Percentiles rank a stretch among this genome's conserved stretches.
These are phyloP conservation scores for Aplodontia rufa DNA, from an alignment of 2,113 vertebrate genomes.

Conservation along the genomic window DNA sequence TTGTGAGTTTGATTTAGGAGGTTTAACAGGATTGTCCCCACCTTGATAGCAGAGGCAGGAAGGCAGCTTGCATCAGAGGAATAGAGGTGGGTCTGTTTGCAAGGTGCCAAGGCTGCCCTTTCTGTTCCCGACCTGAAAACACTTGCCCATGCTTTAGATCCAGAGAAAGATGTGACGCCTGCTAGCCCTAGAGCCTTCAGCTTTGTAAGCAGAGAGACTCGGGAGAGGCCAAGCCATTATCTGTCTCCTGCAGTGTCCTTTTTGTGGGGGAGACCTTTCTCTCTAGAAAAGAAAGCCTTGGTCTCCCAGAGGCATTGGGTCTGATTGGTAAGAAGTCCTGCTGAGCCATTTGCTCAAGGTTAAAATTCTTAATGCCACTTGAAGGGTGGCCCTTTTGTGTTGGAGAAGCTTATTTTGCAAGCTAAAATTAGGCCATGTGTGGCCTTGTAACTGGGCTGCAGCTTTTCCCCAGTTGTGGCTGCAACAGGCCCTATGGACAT, in stretches of 20 bases:
- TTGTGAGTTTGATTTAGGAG: background rate
- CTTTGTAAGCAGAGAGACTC: conserved; percentile 9
- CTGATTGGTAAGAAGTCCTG: conserved; percentile 32
- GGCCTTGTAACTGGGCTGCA: background rate
- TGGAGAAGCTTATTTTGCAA: conserved; percentile 26
- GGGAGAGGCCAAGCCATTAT: conserved; percentile 8
- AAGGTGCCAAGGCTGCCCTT: background rate
- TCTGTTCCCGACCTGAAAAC: conserved; percentile 17
- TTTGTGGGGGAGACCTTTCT: conserved; percentile 58
- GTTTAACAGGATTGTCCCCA: background rate
- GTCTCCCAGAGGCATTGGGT: conserved; percentile 30
- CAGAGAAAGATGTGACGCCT: conserved; percentile 37
- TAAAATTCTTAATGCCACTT: conserved; percentile 27
- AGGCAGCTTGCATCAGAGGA: background rate
- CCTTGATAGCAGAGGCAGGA: background rate
- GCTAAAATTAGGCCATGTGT: conserved; percentile 49
- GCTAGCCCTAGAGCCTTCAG: background rate
- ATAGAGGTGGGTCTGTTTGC: background rate
- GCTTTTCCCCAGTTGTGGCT: background rate
- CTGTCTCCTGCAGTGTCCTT: background rate
- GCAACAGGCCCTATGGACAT: background rate
- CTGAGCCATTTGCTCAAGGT: conserved; percentile 50
- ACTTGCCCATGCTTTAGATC: conserved; percentile 34
- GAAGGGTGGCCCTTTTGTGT: conserved; percentile 39
- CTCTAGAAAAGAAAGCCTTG: conserved; percentile 47